These are phyloP conservation scores for Neelides sp. DNA, from an alignment of 1,140 invertebrate genomes.

Conservation along the genomic window DNA sequence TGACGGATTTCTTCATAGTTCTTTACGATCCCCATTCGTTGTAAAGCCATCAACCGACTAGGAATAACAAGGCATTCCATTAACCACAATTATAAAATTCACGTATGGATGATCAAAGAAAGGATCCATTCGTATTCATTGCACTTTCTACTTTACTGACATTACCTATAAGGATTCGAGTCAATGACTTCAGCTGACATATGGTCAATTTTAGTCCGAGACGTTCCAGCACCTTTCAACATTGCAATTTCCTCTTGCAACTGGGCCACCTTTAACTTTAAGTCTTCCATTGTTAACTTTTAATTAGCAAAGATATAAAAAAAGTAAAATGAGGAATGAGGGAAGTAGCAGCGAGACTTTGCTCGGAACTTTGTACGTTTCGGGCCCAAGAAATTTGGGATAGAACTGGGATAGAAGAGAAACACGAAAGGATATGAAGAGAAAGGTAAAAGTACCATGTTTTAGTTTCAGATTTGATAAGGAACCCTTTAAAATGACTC, in stretches of 20 bases:
- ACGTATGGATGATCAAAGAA: neutral
- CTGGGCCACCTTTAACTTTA: slow-evolving; percentile 40
- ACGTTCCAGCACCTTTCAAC: slow-evolving; percentile 32
- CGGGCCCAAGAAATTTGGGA: too few species aligned
- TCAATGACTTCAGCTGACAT: slow-evolving; percentile 93
- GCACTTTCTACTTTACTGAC: neutral
- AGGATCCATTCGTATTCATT: neutral
- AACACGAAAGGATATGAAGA: too few species aligned
- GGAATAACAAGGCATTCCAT: slow-evolving; percentile 47
- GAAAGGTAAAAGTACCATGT: too few species aligned
- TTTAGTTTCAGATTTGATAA: too few species aligned
- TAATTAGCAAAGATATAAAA: neutral
- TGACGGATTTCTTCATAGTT: slow-evolving; percentile 94
- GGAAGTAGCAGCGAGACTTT: neutral
- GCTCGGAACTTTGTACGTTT: too few species aligned
- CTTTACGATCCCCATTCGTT: slow-evolving; percentile 97
- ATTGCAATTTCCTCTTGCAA: slow-evolving; percentile 45
- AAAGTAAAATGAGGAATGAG: neutral
- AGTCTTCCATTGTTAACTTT: slow-evolving; percentile 35
- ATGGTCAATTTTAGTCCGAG: slow-evolving; percentile 51
- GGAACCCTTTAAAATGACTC: too few species aligned
- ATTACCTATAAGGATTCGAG: slow-evolving; percentile 93
- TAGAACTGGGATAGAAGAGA: too few species aligned
- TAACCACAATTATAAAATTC: slow-evolving; percentile 32
- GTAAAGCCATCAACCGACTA: slow-evolving; percentile 94